phyloP scores from a whole-genome alignment of 1,140 invertebrate genomes.

The Plectrocnemia conspersa region DNA sequence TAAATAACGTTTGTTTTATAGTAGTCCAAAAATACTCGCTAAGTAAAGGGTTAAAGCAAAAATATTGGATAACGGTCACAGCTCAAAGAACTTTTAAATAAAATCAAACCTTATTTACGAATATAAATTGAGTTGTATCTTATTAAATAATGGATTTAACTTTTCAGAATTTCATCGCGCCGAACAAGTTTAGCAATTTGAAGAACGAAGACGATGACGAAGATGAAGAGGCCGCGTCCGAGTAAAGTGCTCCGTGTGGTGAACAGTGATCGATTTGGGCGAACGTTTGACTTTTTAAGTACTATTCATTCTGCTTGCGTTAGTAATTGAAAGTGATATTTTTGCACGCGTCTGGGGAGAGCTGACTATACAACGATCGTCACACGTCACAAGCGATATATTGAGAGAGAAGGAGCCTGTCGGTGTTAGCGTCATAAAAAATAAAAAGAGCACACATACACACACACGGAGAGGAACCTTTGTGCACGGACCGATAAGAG shows the following conservation, averaged over 20 bases:
- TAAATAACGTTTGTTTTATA: no score
- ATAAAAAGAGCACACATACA: no score
- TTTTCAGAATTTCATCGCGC: conserved; percentile 59
- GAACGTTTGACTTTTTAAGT: conserved; percentile 29
- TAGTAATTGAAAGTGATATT: conserved; percentile 48
- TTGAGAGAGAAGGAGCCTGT: no score
- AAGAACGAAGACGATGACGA: conserved; percentile 45
- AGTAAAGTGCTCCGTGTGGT: conserved; percentile 38
- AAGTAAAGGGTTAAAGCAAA: no score
- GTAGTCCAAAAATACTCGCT: no score
- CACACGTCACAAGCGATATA: no score
- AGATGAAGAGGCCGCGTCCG: conserved; percentile 39
- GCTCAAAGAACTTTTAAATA: no score
- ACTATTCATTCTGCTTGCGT: conserved; percentile 41
- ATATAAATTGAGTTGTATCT: neutral
- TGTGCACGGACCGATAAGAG: no score
- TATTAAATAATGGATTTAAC: conserved; percentile 20
- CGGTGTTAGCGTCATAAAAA: no score
- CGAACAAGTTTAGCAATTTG: conserved; percentile 56
- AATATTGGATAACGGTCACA: no score
- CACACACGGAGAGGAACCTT: no score
- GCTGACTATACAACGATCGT: no score
- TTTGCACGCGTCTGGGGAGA: conserved; percentile 42
- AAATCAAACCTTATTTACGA: neutral
- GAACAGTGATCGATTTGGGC: conserved; percentile 31